A percentile compares a stretch with the other conserved stretches of the same genome.
Evolutionary conservation across 2,888 invertebrate species (phyloP).

Genomic region (Branchellion lobata): DNA sequence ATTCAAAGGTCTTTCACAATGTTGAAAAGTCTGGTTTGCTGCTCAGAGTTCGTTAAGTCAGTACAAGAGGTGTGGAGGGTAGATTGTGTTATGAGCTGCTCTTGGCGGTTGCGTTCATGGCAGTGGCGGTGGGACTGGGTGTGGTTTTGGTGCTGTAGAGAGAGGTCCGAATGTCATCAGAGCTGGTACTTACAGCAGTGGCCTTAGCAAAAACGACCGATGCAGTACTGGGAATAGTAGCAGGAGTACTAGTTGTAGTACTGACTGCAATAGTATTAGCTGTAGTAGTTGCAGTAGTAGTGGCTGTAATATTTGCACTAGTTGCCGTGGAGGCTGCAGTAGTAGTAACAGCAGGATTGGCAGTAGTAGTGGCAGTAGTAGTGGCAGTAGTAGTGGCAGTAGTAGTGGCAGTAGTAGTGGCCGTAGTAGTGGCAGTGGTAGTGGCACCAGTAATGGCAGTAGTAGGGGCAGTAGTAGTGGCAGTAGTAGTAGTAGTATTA

Average conservation of each 20-base stretch:
- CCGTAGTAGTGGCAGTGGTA: not conserved
- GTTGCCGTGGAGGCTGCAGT: not conserved
- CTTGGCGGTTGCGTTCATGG: no score
- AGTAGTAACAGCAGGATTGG: constrained; percentile 1
- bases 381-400: not conserved
- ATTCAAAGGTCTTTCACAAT: no score
- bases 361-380: not conserved
- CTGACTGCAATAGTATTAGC: not conserved
- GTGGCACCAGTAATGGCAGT: not conserved
- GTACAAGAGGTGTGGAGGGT: no score
- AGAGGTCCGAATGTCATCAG: no score
- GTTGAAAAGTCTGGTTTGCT: no score
- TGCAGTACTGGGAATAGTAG: constrained; percentile 2
- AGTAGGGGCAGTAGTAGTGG: not conserved
- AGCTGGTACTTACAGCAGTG: not conserved
- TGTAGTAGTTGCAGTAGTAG: constrained; percentile 2
- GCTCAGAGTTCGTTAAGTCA: no score
- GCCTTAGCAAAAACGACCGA: not conserved
- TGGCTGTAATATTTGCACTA: not conserved
- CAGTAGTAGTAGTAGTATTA: no score
- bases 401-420: not conserved
- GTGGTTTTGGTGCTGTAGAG: no score
- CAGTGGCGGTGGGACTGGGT: no score
- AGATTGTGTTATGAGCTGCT: no score
- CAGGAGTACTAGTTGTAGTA: not conserved